Percentiles rank a stretch among this genome's conserved stretches.
Evolutionary conservation across 2,888 invertebrate species (phyloP).

Genomic region (Nasonovia ribisnigri): DNA sequence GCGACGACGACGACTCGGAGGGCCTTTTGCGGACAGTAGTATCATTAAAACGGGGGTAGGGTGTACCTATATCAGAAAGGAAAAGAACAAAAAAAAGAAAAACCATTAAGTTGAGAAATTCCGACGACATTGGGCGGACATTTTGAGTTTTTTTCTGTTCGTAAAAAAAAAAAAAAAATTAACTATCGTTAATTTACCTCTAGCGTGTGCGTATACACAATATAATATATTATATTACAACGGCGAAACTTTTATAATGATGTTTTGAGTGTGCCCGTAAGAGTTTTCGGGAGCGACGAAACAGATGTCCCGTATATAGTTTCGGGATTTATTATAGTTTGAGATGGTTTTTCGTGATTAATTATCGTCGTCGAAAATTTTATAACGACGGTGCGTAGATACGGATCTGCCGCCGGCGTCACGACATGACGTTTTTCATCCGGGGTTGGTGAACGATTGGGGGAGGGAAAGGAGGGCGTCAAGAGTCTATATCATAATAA

Average conservation of each 20-base stretch:
- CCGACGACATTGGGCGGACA: background rate
- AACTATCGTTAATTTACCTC: background rate
- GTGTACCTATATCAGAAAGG: background rate
- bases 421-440: background rate
- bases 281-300: constrained; percentile 9
- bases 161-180: constrained; percentile 5
- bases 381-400: background rate
- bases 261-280: constrained; percentile 14
- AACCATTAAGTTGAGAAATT: background rate
- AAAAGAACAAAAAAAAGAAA: background rate
- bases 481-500: background rate
- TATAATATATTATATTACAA: constrained; percentile 7
- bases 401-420: background rate
- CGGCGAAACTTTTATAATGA: constrained; percentile 7
- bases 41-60: background rate
- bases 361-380: background rate
- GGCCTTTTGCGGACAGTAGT: no score
- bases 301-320: constrained; percentile 17
- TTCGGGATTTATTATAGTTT: constrained; percentile 14
- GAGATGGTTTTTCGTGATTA: constrained; percentile 8
- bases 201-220: background rate
- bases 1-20: no score
- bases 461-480: background rate
- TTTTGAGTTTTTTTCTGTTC: background rate
- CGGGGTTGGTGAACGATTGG: background rate